These are phyloP conservation scores for Platycercus adscitus DNA, from an alignment of 2,113 vertebrate genomes.

Conservation along the genomic window DNA sequence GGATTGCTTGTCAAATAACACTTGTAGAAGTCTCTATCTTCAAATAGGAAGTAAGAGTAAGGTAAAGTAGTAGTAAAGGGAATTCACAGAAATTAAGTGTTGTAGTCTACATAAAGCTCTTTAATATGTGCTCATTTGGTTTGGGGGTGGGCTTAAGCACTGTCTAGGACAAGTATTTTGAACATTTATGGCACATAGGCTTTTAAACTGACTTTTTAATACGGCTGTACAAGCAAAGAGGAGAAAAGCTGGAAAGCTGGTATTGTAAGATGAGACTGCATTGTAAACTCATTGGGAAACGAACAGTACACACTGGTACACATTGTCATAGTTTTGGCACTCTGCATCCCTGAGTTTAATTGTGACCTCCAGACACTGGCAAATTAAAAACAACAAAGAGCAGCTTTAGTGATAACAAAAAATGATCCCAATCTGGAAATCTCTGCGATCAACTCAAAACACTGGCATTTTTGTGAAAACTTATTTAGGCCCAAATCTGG, in stretches of 20 bases:
- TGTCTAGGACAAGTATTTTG: neutral
- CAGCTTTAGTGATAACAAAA: neutral
- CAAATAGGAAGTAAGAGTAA: neutral
- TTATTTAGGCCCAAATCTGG: neutral
- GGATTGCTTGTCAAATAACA: neutral
- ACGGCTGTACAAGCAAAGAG: neutral
- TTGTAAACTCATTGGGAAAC: neutral
- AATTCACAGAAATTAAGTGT: neutral
- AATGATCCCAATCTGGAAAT: neutral
- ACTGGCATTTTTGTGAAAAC: neutral
- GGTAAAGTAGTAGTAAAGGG: neutral
- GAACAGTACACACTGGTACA: neutral
- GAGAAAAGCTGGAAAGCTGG: neutral
- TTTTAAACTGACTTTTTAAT: neutral
- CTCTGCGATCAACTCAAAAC: neutral
- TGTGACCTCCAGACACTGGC: neutral
- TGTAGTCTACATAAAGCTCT: neutral
- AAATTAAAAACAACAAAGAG: neutral
- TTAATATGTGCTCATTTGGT: neutral
- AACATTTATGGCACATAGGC: neutral
- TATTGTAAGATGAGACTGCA: neutral
- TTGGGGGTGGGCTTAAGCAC: neutral
- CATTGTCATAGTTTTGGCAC: neutral
- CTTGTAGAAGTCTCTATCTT: neutral
- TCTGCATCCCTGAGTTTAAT: neutral